Conservation (phyloP, 2,113 vertebrate genomes). For the Colossoma macropomum region DNA sequence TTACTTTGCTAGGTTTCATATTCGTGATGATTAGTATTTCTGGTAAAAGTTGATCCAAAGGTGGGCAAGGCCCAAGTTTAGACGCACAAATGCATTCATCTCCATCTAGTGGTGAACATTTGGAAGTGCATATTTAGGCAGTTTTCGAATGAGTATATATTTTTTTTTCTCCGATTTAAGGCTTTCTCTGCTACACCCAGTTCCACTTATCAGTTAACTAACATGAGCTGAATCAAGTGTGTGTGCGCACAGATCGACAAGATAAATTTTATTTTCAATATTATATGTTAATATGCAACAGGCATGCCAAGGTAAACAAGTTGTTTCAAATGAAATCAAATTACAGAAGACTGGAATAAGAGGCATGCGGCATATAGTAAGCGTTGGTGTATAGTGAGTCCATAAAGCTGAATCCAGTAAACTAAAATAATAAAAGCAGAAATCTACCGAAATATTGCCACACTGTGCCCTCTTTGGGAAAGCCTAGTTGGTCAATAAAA, state of each 20-base stretch:
- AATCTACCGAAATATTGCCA: too few relatives aligned
- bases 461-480: neutral
- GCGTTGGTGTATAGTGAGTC: neutral
- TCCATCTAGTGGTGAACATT: conserved; percentile 69
- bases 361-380: neutral
- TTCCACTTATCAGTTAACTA: too few relatives aligned
- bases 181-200: too few relatives aligned
- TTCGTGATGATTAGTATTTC: neutral
- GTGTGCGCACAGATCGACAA: too few relatives aligned
- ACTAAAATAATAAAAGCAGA: neutral
- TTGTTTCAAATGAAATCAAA: neutral
- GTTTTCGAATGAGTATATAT: too few relatives aligned
- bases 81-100: conserved; percentile 27
- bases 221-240: too few relatives aligned
- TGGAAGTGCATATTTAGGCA: neutral
- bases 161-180: too few relatives aligned
- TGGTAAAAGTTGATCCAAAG: neutral
- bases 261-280: too few relatives aligned
- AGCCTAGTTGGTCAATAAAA: neutral
- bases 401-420: too few relatives aligned
- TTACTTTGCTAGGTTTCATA: neutral
- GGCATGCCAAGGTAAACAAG: too few relatives aligned
- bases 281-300: too few relatives aligned
- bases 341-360: neutral
- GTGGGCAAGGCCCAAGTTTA: neutral